These are phyloP conservation scores for Phylloscopus trochilus DNA, from an alignment of 2,113 vertebrate species.

Conservation along the genomic window DNA sequence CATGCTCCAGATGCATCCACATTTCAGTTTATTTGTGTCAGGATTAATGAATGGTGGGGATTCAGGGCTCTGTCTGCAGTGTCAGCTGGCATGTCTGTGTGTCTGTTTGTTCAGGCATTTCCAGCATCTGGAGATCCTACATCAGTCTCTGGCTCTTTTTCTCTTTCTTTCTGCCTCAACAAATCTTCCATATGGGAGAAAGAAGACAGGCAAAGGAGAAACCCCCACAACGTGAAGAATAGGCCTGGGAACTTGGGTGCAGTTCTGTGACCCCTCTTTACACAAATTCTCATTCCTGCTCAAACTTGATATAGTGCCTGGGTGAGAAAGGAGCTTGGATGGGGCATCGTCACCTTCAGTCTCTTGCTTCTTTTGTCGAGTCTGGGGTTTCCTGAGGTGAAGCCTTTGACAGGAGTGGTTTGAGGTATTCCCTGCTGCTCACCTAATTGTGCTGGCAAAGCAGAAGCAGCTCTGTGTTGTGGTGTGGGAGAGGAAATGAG, in stretches of 20 bases:
- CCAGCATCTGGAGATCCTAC: neutral
- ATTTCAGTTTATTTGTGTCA: neutral
- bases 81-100: neutral
- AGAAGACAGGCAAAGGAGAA: neutral
- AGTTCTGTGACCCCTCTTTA: neutral
- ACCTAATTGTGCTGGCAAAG: neutral
- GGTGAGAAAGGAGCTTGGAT: neutral
- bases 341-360: neutral
- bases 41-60: neutral
- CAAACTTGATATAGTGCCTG: neutral
- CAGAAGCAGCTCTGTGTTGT: neutral
- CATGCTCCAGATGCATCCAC: neutral
- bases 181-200: neutral
- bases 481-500: neutral
- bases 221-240: neutral
- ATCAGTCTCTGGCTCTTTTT: neutral
- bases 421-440: neutral
- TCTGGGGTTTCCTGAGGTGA: neutral
- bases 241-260: neutral
- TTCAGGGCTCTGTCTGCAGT: neutral
- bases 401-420: neutral
- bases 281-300: neutral
- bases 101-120: neutral
- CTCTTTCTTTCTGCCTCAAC: fast-evolving
- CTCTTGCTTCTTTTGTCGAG: neutral